phyloP scores from a whole-genome alignment of 1,140 invertebrate genomes.

The Cherax quadricarinatus region DNA sequence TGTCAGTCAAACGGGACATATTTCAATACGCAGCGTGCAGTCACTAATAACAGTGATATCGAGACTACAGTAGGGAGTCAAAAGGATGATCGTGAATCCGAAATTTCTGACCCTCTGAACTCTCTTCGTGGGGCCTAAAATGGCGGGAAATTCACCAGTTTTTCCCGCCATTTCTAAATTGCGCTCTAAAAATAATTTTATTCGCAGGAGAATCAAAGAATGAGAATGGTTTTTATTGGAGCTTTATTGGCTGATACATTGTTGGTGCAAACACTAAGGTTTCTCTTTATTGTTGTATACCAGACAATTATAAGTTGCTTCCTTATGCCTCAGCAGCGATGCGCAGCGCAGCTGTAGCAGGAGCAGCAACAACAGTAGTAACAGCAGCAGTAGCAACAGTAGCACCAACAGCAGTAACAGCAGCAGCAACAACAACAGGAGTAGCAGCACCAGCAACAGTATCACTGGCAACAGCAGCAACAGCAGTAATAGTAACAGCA shows the following conservation, averaged over 20 bases:
- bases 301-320: not conserved
- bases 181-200: not conserved
- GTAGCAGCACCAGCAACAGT: no score
- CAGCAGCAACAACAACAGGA: no score
- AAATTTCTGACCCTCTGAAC: not conserved
- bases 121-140: not conserved
- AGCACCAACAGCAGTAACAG: no score
- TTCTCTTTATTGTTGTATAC: not conserved
- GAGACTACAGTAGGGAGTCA: slow-evolving; percentile 2
- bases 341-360: not conserved
- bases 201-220: slow-evolving; percentile 39
- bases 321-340: not conserved
- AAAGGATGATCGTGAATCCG: not conserved
- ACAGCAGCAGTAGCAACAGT: no score
- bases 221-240: slow-evolving; percentile 44
- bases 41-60: slow-evolving; percentile 53
- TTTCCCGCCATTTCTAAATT: not conserved
- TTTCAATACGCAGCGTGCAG: slow-evolving; percentile 67
- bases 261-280: slow-evolving; percentile 48
- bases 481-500: no score
- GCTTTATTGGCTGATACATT: slow-evolving; percentile 56
- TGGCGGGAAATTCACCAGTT: not conserved
- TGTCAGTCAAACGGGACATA: slow-evolving; percentile 67
- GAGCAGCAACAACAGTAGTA: no score
- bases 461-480: no score